Percentiles rank a stretch among this genome's conserved stretches.
phyloP scores from a whole-genome alignment of 2,797 vertebrate genomes.

The Anniella stebbinsi region DNA sequence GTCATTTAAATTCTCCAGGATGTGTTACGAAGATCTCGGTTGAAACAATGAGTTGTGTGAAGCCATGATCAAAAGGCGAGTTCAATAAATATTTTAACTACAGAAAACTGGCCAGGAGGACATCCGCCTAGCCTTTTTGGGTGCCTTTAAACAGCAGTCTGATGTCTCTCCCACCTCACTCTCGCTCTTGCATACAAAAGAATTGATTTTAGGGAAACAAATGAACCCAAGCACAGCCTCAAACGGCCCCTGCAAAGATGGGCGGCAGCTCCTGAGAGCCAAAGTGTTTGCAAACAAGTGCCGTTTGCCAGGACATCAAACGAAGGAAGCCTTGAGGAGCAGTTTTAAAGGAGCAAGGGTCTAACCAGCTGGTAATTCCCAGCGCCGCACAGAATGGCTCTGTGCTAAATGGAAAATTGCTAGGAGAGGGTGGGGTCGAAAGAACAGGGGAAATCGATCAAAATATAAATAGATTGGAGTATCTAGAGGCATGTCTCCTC shows the following conservation, averaged over 20 bases:
- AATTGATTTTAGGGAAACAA: not conserved
- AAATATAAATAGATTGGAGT: too few relatives aligned
- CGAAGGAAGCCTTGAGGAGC: not conserved
- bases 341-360: not conserved
- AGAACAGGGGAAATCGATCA: too few relatives aligned
- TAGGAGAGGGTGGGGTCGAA: not conserved
- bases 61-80: too few relatives aligned
- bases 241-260: not conserved
- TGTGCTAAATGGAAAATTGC: not conserved
- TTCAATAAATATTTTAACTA: too few relatives aligned
- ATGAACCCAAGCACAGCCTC: not conserved
- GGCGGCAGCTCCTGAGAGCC: not conserved
- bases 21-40: too few relatives aligned
- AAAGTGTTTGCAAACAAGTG: not conserved
- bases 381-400: not conserved
- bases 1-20: too few relatives aligned
- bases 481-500: too few relatives aligned
- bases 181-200: not conserved
- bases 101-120: too few relatives aligned
- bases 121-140: too few relatives aligned
- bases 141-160: too few relatives aligned
- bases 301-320: not conserved
- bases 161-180: too few relatives aligned
- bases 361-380: slow-evolving; percentile 7
- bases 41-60: too few relatives aligned